Evolutionary conservation across 1,140 invertebrate genomes (phyloP), one percentile per base, ranked within the genome.

Genomic region (Hyles vespertilio): DNA sequence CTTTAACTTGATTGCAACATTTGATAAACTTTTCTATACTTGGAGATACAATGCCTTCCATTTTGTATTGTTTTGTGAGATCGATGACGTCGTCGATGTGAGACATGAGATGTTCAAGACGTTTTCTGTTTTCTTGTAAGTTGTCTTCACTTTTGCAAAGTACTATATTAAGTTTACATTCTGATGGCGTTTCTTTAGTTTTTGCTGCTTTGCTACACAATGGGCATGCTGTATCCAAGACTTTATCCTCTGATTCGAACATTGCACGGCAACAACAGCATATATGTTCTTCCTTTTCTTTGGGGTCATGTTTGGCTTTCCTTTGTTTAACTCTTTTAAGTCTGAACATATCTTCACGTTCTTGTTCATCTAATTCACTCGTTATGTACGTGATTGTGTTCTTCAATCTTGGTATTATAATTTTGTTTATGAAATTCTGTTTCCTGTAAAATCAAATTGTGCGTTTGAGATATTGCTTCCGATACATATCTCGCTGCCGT

Each of bases 341-440:
- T 45, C 71, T 54, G 58, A 72, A 74, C 44, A 54, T 70, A 44
- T 75, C 72, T 22, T 75, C 72, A 59, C 67, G 59, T 36, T 72
- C 72, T 46, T 50, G 52, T 58, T 78, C 72, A 49, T 75, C 65
- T 45, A 75, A 34, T 34, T 71, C 63, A 5, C 50, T 53, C 33
- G 52, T 9, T 46, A 74, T 72, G 46, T 72, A 74, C 6, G 36
- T 44, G 5, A 64, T 44, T 44, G 60, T 70, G 5, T 56, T 47
- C 12, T 61, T 56, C 43, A 79, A 56, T 59, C 67, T 72, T 59
- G 76, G 76, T 65, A 74, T 62, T 12, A 79, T 59, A 11, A 68
- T 34, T 59, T 72, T 79, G 8, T 56, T 56, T 32, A 82, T 51
- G 11, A 79, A 70, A 61, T 79, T 80, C 58, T 59, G 66, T 69